These are phyloP conservation scores for Pachycephus smyrnensis DNA, from an alignment of 2,888 invertebrate species.

Conservation along the genomic window DNA sequence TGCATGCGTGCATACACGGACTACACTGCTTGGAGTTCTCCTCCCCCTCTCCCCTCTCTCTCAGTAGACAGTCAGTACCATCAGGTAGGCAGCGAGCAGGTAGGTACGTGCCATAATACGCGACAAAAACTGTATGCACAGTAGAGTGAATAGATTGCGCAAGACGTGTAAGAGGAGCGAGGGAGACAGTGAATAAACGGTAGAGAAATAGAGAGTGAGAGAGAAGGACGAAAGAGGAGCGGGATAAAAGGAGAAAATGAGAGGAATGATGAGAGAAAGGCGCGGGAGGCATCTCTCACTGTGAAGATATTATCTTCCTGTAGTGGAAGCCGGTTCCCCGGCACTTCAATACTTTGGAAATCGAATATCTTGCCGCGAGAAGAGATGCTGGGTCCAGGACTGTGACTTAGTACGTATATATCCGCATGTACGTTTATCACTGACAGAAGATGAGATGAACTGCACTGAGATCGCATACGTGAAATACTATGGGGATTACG, in stretches of 20 bases:
- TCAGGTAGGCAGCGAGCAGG: background rate
- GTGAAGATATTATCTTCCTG: background rate
- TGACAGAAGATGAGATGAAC: background rate
- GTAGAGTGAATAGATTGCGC: constrained; percentile 24
- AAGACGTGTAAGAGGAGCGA: constrained; percentile 14
- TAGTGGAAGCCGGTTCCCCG: constrained; percentile 1
- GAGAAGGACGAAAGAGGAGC: constrained; percentile 13
- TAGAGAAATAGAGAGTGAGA: constrained; percentile 1
- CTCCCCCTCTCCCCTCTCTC: background rate
- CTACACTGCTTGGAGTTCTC: background rate
- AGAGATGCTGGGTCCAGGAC: background rate
- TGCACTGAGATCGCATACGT: background rate
- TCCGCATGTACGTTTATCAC: background rate
- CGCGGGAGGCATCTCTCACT: constrained; percentile 14
- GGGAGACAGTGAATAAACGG: background rate
- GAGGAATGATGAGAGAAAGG: constrained; percentile 21
- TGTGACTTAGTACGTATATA: background rate
- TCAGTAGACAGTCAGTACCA: background rate
- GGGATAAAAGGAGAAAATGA: constrained; percentile 22
- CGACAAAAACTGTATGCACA: constrained; percentile 3
- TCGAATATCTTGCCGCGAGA: background rate
- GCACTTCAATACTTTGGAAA: constrained; percentile 3
- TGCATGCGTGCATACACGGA: constrained; percentile 6
- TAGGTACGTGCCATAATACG: constrained; percentile 1
- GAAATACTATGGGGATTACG: background rate